Evolutionary conservation across 2,113 vertebrate species (phyloP), one percentile per base, ranked within the genome.

Genomic region (Pygoscelis antarcticus): DNA sequence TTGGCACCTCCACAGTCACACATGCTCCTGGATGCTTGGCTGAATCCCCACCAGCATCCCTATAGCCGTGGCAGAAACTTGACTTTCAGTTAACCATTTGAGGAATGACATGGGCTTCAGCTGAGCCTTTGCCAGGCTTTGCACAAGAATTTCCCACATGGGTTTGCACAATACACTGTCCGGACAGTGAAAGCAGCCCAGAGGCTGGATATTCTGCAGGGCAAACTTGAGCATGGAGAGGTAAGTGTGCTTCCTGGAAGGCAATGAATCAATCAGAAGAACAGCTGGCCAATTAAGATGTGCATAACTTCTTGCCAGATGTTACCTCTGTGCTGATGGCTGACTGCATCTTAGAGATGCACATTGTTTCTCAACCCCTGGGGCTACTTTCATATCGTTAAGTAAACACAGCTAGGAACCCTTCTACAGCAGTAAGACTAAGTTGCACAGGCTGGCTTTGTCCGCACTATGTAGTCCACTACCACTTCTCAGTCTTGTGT

Each of bases 311-410:
- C 82, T 94, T 88, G 82, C 92, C 96, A 97, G 96, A 97, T 95
- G 96, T 96, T 97, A 96, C 93, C 95, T 96, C 91, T 72, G 79
- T 72, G 68, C 40, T 96, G 93, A 88, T 92, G 96, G 90, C 95
- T 97, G 95, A 96, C 82, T 96, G 96, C 96, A 80, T 96, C 95
- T 96, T 94, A 93, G 95, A 95, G 92, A 96, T 76, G 85, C 87
- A 96, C 96, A 83, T 65, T 93, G 90, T 95, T 93, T 94, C 87
- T 96, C 90, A 95, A 55, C 85, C 95, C 96, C 90, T 80, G 87
- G 75, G 92, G 93, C 85, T 90, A 54, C 87, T 91, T 91, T 69
- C 16, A 0, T 42, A 40, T 30, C 0, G 0, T 97, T 96, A 97
- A 96, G 95, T 94, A 96, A 96, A 83, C 58, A 88, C 70, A 95